Evolutionary conservation across 2,888 invertebrate species (phyloP), one percentile per base, ranked within the genome.

Genomic region (Nematopogon swammerdamellus): DNA sequence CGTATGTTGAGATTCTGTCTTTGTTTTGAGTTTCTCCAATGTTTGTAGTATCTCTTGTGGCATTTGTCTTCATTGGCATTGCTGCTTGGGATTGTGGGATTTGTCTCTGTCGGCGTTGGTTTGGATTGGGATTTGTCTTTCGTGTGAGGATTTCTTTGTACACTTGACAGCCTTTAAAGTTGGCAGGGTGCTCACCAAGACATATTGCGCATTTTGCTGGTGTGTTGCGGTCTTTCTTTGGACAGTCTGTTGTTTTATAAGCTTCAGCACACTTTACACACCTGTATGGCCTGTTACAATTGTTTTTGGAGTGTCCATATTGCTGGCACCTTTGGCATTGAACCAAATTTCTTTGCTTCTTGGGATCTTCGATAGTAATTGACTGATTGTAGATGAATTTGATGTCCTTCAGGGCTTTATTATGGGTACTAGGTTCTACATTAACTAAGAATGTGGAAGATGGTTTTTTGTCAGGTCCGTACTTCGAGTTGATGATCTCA

Each of bases 201-300:
- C 54, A 57, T 1, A 57, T 19, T 52, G 53, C n/a, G 54, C 56
- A 36, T 14, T 36, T 36, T 36, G 36, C 36, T 36, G 36, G 36
- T 36, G 36, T 14, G 36, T 36, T 36, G 6, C 36, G 8, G 14
- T 36, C 36, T 14, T 36, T 44, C 25, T 49, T 49, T 6, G 47
- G 45, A 30, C 52, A 50, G 10, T 48, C 50, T 6, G 36, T 3
- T 2, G 51, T 54, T 46, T 51, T 52, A 10, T 56, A 53, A 10
- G 42, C 18, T 25, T 49, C 47, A 6, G 49, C 54, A 42, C 53
- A 56, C 45, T 56, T 56, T 10, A 56, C 56, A 45, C 56, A 56
- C 2, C 54, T 43, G 18, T 45, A 52, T 5, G 55, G 53, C 10
- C 55, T 29, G 51, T 53, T 49, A 25, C 53, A 55, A 17, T 53